phyloP scores from a whole-genome alignment of 2,888 invertebrate genomes.

The Lepidochrysops patricia region DNA sequence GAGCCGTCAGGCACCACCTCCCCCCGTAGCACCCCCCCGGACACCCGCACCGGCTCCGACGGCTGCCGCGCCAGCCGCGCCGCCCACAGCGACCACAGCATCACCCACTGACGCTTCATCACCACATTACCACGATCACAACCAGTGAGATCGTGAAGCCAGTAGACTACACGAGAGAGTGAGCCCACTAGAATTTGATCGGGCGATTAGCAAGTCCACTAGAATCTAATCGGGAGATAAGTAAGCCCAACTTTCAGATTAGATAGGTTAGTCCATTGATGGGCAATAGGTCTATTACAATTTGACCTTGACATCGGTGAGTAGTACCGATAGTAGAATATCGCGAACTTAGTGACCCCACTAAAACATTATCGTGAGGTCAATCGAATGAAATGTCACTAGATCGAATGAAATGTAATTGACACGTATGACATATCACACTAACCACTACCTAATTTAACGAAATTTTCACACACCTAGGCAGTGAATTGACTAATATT shows the following conservation, averaged over 20 bases:
- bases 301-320: not conserved
- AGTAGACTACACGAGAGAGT: no score
- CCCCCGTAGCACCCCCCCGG: slow-evolving; percentile 32
- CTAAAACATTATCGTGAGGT: not conserved
- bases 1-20: slow-evolving; percentile 40
- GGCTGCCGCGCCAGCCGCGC: slow-evolving; percentile 50
- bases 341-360: not conserved
- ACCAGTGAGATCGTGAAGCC: not conserved
- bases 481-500: not conserved
- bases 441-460: not conserved
- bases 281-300: not conserved
- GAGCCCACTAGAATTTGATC: not conserved
- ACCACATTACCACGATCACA: slow-evolving; percentile 1
- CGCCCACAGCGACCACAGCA: slow-evolving; percentile 57
- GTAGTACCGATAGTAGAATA: not conserved
- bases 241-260: not conserved
- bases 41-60: slow-evolving; percentile 35
- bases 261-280: not conserved
- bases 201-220: not conserved
- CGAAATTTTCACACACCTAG: no score
- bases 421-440: no score
- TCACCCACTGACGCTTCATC: slow-evolving; percentile 40
- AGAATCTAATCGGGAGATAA: not conserved
- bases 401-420: not conserved
- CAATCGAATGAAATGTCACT: not conserved